These are phyloP conservation scores for Zaprionus gabonicus DNA, from an alignment of 1,140 invertebrate genomes.

Conservation along the genomic window DNA sequence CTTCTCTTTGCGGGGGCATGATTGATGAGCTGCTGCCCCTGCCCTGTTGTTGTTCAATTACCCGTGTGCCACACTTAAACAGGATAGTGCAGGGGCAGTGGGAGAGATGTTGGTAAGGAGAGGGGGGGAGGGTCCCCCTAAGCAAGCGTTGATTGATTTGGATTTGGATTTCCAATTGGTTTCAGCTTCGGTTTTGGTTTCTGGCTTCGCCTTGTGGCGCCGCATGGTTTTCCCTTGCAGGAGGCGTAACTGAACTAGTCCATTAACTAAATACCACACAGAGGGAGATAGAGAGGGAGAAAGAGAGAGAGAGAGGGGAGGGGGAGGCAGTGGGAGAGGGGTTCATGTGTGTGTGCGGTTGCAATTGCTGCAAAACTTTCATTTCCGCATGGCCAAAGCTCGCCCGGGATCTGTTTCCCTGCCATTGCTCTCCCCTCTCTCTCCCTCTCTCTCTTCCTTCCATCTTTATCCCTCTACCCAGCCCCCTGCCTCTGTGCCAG, in stretches of 20 bases:
- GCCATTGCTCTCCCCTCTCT: background rate
- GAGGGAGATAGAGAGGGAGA: background rate
- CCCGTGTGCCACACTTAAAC: conserved; percentile 16
- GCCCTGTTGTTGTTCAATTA: conserved; percentile 18
- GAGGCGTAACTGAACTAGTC: conserved; percentile 62
- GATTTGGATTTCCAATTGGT: conserved; percentile 15
- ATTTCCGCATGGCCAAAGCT: conserved; percentile 58
- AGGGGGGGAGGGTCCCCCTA: background rate
- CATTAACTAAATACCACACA: conserved; percentile 66
- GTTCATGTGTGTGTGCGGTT: background rate
- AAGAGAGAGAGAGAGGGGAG: background rate
- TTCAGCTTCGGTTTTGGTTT: conserved; percentile 3
- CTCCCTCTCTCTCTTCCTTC: background rate
- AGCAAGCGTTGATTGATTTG: conserved; percentile 42
- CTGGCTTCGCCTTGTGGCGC: conserved; percentile 28
- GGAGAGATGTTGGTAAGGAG: background rate
- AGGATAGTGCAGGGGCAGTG: background rate
- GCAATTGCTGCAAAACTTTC: conserved; percentile 64
- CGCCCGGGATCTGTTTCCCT: background rate
- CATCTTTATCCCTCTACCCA: background rate
- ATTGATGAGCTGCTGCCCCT: conserved; percentile 39
- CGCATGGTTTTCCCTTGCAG: conserved; percentile 16
- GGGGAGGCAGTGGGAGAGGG: background rate
- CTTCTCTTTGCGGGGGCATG: conserved; percentile 11
- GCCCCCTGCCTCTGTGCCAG: too few relatives aligned